Percentiles rank a stretch among this genome's conserved stretches.
These are phyloP conservation scores for Ephydatia muelleri DNA, from an alignment of 37 sponge, comb jelly and placozoan genomes.

Conservation along the genomic window DNA sequence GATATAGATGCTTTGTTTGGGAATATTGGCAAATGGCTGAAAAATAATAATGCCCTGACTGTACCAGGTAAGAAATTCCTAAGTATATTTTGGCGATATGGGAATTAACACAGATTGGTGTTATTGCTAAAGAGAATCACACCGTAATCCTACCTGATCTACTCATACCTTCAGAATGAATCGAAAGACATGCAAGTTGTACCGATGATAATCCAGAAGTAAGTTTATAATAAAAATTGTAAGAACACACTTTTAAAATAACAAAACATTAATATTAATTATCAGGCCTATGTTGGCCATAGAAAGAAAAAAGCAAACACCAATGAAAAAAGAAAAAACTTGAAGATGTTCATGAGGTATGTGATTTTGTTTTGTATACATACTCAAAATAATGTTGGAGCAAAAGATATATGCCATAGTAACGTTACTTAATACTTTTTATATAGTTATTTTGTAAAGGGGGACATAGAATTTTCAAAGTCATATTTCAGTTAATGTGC, in stretches of 20 bases:
- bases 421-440: constrained; percentile 1
- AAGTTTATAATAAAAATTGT: not conserved
- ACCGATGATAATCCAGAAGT: not conserved
- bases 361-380: not conserved
- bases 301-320: not conserved
- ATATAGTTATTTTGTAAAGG: not conserved
- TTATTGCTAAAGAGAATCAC: not conserved
- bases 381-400: not conserved
- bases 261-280: not conserved
- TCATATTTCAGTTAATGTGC: not conserved
- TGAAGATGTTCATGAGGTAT: not conserved
- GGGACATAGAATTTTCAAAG: not conserved
- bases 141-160: not conserved
- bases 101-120: constrained; percentile 1
- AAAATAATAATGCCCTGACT: constrained; percentile 12
- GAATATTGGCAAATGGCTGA: not conserved
- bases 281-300: not conserved
- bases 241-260: not conserved
- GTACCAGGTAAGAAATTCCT: constrained; percentile 20
- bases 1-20: constrained; percentile 17
- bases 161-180: not conserved
- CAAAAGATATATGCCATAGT: not conserved
- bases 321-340: not conserved
- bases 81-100: not conserved
- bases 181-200: not conserved